Evolutionary conservation across 2,888 invertebrate species (phyloP).

Genomic region (Drosophila kokeensis): DNA sequence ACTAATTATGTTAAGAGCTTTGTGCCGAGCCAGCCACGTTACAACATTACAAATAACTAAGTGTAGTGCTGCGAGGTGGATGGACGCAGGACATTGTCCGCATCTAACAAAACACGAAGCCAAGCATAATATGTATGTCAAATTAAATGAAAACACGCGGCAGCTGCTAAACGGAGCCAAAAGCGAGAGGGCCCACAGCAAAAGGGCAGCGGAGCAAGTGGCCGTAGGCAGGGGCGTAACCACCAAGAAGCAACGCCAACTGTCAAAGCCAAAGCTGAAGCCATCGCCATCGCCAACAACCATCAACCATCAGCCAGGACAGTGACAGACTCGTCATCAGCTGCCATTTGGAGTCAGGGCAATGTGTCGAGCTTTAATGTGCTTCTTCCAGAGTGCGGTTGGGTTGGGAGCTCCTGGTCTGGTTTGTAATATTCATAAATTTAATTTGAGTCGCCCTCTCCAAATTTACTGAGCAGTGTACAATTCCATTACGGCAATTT

Average conservation of each 20-base stretch:
- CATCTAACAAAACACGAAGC: conserved; percentile 59
- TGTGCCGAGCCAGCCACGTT: conserved; percentile 53
- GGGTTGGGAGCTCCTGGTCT: conserved; percentile 11
- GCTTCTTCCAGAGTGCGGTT: conserved; percentile 19
- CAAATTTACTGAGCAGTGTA: conserved; percentile 29
- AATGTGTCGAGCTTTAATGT: conserved; percentile 57
- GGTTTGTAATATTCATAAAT: conserved; percentile 65
- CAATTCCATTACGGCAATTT: conserved; percentile 56
- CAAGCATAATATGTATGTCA: conserved; percentile 60
- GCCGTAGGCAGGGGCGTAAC: conserved; percentile 21
- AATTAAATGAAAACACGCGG: conserved; percentile 71
- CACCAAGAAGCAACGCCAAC: conserved; percentile 41
- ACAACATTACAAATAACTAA: conserved; percentile 51
- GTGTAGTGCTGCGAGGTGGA: conserved; percentile 39
- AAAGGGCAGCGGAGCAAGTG: conserved; percentile 6
- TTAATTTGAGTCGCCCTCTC: conserved; percentile 44
- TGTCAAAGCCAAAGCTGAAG: conserved; percentile 49
- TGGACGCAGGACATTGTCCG: conserved; percentile 23
- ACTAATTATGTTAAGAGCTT: conserved; percentile 85
- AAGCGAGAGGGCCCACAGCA: conserved; percentile 5
- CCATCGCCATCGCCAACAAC: conserved; percentile 16
- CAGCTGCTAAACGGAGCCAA: conserved; percentile 40
- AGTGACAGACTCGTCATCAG: conserved; percentile 40
- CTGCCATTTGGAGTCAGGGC: conserved; percentile 19
- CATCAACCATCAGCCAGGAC: conserved; percentile 13